These are phyloP conservation scores for Crematogaster levior DNA, from an alignment of 2,888 invertebrate species.

Conservation along the genomic window DNA sequence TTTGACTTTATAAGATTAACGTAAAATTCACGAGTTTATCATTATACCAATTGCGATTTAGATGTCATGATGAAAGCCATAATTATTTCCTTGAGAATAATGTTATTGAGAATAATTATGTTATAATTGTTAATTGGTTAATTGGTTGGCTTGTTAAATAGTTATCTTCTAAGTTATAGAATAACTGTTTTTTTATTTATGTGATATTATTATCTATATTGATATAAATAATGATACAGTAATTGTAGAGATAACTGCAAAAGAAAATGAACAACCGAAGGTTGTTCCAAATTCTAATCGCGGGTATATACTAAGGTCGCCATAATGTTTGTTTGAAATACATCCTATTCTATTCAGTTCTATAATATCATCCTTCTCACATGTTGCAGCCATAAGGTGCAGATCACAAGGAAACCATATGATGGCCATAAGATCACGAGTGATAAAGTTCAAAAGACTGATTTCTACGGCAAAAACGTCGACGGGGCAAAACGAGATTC, in stretches of 20 bases:
- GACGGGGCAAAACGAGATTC: conserved; percentile 44
- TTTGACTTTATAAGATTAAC: neutral
- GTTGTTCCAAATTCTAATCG: neutral
- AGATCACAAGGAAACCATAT: neutral
- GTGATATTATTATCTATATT: neutral
- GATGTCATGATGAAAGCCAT: neutral
- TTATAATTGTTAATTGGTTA: too few relatives aligned
- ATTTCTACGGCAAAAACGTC: conserved; percentile 42
- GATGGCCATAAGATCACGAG: conserved; percentile 20
- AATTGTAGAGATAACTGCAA: neutral
- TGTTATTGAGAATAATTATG: too few relatives aligned
- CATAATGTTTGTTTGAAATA: neutral
- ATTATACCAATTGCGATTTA: neutral
- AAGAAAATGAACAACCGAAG: neutral
- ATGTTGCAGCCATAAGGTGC: neutral
- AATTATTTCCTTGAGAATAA: neutral
- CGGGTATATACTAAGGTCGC: neutral
- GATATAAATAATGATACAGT: neutral
- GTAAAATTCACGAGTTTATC: neutral
- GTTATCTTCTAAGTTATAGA: neutral
- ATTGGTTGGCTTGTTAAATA: too few relatives aligned
- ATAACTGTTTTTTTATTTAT: neutral
- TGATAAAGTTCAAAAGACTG: conserved; percentile 45
- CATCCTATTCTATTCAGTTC: neutral
- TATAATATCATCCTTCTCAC: neutral